Conservation (phyloP, 2,113 vertebrate species). For the Serinus canaria region DNA sequence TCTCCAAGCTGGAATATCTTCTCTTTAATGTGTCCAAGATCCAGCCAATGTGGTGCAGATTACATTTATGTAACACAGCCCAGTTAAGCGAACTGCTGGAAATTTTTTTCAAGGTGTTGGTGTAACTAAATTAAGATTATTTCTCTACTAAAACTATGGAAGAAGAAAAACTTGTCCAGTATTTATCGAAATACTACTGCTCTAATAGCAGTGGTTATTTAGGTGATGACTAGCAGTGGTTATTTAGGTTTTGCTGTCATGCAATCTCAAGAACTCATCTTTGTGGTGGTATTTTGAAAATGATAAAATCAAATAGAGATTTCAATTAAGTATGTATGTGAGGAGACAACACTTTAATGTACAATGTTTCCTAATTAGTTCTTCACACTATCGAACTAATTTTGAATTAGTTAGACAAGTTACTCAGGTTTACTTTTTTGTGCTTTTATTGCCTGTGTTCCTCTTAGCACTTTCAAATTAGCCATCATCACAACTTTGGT, state of each 20-base stretch:
- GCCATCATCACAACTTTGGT: neutral
- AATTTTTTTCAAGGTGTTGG: constrained; percentile 1
- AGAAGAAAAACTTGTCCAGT: neutral
- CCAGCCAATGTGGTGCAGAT: neutral
- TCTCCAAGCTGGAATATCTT: constrained; percentile 43
- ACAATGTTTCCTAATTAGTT: neutral
- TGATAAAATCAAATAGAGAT: neutral
- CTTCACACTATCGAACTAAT: neutral
- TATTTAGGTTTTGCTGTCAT: neutral
- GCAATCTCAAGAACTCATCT: neutral
- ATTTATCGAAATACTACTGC: neutral
- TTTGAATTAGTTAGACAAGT: neutral
- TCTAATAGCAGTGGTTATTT: neutral
- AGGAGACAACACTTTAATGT: neutral
- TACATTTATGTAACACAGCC: neutral
- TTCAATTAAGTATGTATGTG: neutral
- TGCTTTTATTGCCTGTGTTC: neutral
- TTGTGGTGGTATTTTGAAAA: neutral
- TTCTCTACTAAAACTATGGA: constrained; percentile 9
- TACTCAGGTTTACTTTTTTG: neutral
- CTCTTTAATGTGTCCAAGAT: constrained; percentile 36
- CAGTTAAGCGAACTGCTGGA: constrained; percentile 13
- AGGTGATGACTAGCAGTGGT: neutral
- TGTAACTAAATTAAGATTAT: constrained; percentile 31
- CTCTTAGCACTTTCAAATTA: neutral